Percentiles rank a stretch among this genome's conserved stretches.
Evolutionary conservation across 2,888 invertebrate genomes (phyloP).

Genomic region (Torymus auratus): DNA sequence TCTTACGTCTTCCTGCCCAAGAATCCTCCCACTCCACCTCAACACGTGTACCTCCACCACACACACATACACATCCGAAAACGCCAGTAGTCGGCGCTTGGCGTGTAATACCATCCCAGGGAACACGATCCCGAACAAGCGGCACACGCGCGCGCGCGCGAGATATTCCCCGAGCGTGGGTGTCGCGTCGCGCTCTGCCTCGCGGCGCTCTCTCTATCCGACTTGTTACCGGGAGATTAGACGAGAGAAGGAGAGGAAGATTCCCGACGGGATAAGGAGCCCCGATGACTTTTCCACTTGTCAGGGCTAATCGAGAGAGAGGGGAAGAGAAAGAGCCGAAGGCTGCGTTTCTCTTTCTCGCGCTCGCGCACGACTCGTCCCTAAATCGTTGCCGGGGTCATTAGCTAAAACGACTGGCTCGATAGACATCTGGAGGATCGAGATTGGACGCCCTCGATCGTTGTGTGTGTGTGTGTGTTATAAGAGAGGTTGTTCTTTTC

Average conservation of each 20-base stretch:
- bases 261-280: conserved; percentile 32
- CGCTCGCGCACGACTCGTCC: conserved; percentile 31
- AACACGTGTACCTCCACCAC: too few relatives aligned
- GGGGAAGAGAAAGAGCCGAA: too few relatives aligned
- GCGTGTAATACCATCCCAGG: conserved; percentile 36
- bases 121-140: conserved; percentile 50
- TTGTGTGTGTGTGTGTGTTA: not conserved
- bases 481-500: not conserved
- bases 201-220: not conserved
- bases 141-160: too few relatives aligned
- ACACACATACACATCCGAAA: not conserved
- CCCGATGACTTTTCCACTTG: conserved; percentile 61
- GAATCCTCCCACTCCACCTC: too few relatives aligned
- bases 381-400: conserved; percentile 55
- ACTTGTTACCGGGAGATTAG: conserved; percentile 34
- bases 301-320: conserved; percentile 57
- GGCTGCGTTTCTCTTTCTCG: conserved; percentile 44
- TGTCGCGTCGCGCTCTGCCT: not conserved
- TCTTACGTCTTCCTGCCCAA: too few relatives aligned
- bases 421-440: conserved; percentile 31
- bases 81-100: conserved; percentile 21
- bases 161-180: too few relatives aligned
- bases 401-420: conserved; percentile 33
- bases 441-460: not conserved
- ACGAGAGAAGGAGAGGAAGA: conserved; percentile 43